Conservation (phyloP, 2,888 invertebrate genomes). For the Trachelus troglodyta region DNA sequence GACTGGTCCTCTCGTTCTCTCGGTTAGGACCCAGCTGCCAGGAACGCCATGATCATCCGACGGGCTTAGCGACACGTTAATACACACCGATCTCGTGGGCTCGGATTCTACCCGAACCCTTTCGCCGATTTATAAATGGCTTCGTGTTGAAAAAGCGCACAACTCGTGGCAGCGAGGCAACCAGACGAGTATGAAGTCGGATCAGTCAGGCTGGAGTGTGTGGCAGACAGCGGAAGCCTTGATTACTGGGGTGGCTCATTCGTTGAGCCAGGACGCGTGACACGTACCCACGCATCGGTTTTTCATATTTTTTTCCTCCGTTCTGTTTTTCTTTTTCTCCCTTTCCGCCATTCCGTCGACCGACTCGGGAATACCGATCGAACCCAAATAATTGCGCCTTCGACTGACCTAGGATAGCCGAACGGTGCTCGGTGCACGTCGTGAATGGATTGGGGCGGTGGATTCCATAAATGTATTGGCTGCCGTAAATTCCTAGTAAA, state of each 20-base stretch:
- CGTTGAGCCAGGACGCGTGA: background rate
- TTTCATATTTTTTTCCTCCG: background rate
- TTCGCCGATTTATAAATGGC: background rate
- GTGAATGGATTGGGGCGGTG: background rate
- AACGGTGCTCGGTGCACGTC: background rate
- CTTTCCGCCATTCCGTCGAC: background rate
- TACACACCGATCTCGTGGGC: constrained; percentile 39
- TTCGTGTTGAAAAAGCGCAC: background rate
- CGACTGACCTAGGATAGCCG: background rate
- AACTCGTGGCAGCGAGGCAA: background rate
- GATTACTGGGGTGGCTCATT: background rate
- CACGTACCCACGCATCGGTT: background rate
- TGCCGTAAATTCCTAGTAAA: background rate
- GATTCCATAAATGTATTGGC: background rate
- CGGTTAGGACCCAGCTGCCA: constrained; percentile 53
- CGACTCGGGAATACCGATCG: background rate
- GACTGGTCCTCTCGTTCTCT: background rate
- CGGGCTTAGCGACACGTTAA: constrained; percentile 59
- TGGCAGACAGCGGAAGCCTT: background rate
- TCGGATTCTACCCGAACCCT: background rate
- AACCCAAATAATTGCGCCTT: background rate
- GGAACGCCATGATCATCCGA: constrained; percentile 49
- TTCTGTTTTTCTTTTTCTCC: background rate
- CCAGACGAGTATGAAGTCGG: background rate
- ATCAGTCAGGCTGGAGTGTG: background rate